Evolutionary conservation across 1,140 invertebrate genomes (phyloP), one percentile per base, ranked within the genome.

Genomic region (Andricus grossulariae): DNA sequence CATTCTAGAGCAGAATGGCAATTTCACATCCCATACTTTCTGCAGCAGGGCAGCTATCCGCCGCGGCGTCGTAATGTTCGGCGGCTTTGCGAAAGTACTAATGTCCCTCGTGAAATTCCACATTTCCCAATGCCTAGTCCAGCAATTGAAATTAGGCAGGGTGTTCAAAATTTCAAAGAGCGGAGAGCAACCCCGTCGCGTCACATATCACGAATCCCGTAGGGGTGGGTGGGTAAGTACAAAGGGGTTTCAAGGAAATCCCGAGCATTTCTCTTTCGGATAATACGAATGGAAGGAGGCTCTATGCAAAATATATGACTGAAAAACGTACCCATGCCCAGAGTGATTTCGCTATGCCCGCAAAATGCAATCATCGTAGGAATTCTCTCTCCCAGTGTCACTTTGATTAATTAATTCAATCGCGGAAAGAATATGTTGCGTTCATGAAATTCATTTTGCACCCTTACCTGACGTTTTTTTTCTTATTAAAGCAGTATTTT

Each of bases 71-170:
- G 57, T 66, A 45, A 45, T 66, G 32, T 32, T 66, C 57, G 57
- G 57, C 25, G 32, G 57, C 57, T 66, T 66, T 66, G 32, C 10
- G 57, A 66, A 66, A 66, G 57, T 66, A 66, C 57, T 66, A 39
- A 66, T 66, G 57, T 32, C 57, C 57, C 21, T 66, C 57, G 57
- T 66, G 57, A 66, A 66, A 66, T 66, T 66, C 57, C 57, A 66
- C 57, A 66, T 66, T 66, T 66, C 25, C 21, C 57, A 32, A 66
- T 66, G 25, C 57, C 25, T 39, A 32, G 25, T 3, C 21, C 57
- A 66, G 32, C 57, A 66, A 66, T 66, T 66, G 57, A 66, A 66
- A 66, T 66, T 66, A 66, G 57, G 57, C 21, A 66, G 57, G 57
- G 57, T 21, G 57, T 66, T 66, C 21, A 66, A 66, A 66, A 39